Evolutionary conservation across 2,113 vertebrate genomes (phyloP).

Genomic region (Lepus americanus): DNA sequence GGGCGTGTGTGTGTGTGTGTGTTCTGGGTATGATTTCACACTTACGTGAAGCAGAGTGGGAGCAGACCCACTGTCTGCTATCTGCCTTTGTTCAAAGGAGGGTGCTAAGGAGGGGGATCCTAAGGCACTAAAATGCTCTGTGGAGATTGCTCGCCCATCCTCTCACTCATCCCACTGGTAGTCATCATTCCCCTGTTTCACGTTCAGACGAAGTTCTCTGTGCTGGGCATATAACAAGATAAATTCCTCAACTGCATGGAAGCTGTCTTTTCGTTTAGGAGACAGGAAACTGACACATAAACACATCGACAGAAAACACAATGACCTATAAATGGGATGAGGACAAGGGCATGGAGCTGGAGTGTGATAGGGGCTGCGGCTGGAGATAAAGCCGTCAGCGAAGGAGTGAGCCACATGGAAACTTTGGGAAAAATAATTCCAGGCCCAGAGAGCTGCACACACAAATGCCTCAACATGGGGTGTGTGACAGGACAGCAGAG

Average conservation of each 20-base stretch:
- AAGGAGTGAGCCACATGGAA: background rate
- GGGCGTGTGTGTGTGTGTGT: rapidly evolving
- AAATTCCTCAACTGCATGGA: background rate
- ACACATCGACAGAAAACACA: background rate
- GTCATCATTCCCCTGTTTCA: background rate
- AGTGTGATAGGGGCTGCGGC: background rate
- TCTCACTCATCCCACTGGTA: background rate
- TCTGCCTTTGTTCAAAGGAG: background rate
- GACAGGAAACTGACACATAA: background rate
- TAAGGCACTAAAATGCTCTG: background rate
- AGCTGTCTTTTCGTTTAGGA: background rate
- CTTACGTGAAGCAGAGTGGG: rapidly evolving
- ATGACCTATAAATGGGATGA: too few species aligned
- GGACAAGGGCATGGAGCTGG: background rate
- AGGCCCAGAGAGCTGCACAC: background rate
- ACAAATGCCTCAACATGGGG: background rate
- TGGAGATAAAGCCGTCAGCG: background rate
- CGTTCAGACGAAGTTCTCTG: background rate
- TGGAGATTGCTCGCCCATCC: background rate
- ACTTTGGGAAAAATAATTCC: background rate
- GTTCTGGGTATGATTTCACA: background rate
- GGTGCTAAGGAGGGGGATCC: background rate
- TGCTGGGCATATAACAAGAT: background rate
- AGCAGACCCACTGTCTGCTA: background rate
- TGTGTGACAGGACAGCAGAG: background rate